phyloP scores from a whole-genome alignment of 2,113 vertebrate genomes.

The Odontophorus gujanensis region DNA sequence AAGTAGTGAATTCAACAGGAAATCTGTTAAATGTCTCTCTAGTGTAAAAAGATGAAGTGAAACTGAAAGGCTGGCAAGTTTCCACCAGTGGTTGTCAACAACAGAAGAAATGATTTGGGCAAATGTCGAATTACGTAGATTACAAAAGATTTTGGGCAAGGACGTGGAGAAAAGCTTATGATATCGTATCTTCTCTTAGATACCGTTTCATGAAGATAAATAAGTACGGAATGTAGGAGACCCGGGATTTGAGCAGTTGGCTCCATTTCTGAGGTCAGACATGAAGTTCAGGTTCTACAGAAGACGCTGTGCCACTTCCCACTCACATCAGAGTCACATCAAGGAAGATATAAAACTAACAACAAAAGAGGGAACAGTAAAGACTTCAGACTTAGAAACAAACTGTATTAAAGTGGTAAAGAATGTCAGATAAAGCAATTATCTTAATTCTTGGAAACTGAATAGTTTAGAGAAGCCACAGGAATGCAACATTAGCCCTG shows the following conservation, averaged over 20 bases:
- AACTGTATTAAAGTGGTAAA: neutral
- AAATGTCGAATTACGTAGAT: conserved; percentile 12
- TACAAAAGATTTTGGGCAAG: neutral
- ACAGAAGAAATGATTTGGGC: conserved; percentile 19
- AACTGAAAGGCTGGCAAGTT: conserved; percentile 28
- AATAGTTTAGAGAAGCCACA: neutral
- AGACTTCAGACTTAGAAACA: neutral
- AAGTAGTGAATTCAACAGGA: conserved; percentile 26
- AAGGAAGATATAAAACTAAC: neutral
- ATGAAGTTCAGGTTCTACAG: neutral
- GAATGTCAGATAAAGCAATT: neutral
- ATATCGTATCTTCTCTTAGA: neutral
- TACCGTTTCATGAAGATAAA: neutral
- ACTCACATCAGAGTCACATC: neutral
- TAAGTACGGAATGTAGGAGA: neutral
- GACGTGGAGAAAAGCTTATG: neutral
- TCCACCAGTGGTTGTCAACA: conserved; percentile 16
- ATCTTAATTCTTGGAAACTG: neutral
- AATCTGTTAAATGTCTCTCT: conserved; percentile 41
- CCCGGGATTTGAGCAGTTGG: neutral
- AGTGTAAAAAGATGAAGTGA: conserved; percentile 10
- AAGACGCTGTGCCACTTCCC: neutral
- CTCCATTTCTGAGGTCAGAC: neutral
- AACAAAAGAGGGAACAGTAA: neutral
- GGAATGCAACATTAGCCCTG: neutral